phyloP scores from a whole-genome alignment of 64 coral and sea anemone species.

The Pocillopora verrucosa region DNA sequence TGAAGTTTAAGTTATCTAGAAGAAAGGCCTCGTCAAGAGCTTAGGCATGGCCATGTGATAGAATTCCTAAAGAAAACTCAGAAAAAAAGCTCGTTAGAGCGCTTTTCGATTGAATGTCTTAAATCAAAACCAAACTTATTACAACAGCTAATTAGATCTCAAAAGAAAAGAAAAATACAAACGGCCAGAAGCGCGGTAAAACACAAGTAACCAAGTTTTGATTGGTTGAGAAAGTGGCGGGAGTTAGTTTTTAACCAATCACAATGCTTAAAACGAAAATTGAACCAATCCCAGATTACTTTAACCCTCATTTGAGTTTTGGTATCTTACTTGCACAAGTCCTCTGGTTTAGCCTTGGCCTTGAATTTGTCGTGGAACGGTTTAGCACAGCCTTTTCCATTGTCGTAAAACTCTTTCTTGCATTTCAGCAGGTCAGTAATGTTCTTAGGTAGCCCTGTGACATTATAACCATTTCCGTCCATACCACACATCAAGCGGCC shows the following conservation, averaged over 20 bases:
- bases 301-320: too few relatives aligned
- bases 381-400: conserved; percentile 39
- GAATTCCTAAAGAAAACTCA: too few relatives aligned
- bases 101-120: too few relatives aligned
- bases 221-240: background rate
- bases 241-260: too few relatives aligned
- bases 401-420: conserved; percentile 36
- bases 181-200: too few relatives aligned
- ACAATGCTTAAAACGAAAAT: too few relatives aligned
- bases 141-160: background rate
- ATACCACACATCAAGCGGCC: conserved; percentile 42
- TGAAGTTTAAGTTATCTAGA: too few relatives aligned
- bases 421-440: conserved; percentile 46
- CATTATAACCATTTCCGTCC: background rate
- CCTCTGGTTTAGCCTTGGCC: background rate
- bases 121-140: background rate
- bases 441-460: conserved; percentile 7
- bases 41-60: too few relatives aligned
- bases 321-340: conserved; percentile 51
- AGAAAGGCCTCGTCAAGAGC: too few relatives aligned
- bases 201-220: background rate
- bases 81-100: too few relatives aligned
- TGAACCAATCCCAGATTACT: too few relatives aligned
- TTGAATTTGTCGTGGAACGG: conserved; percentile 30
- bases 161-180: too few relatives aligned